Evolutionary conservation across 2,888 invertebrate species (phyloP).

Genomic region (Limnephilus lunatus): DNA sequence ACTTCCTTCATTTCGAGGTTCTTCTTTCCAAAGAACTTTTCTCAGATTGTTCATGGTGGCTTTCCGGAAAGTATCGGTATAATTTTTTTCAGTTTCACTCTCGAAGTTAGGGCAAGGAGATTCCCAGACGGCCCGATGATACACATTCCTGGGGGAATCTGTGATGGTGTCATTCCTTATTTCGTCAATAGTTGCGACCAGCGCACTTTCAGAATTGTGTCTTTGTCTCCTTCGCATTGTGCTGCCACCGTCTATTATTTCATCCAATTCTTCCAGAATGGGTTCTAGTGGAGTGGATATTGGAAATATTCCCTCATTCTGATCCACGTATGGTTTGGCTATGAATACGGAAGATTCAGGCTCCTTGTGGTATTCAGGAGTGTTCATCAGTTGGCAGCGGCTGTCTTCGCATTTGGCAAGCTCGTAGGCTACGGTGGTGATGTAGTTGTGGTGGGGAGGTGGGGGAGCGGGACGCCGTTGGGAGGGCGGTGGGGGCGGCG

Average conservation of each 20-base stretch:
- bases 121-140: slow-evolving; percentile 78
- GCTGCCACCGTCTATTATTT: slow-evolving; percentile 73
- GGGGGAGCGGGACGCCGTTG: slow-evolving; percentile 55
- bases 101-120: slow-evolving; percentile 69
- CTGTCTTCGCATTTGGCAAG: slow-evolving; percentile 73
- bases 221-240: slow-evolving; percentile 71
- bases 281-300: slow-evolving; percentile 74
- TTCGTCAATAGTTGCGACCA: slow-evolving; percentile 82
- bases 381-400: slow-evolving; percentile 57
- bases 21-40: slow-evolving; percentile 75
- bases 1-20: background rate
- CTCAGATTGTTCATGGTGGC: slow-evolving; percentile 70
- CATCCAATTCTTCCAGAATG: slow-evolving; percentile 79
- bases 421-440: slow-evolving; percentile 76
- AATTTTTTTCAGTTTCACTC: slow-evolving; percentile 25
- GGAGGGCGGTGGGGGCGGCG: slow-evolving; percentile 61
- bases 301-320: slow-evolving; percentile 76
- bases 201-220: slow-evolving; percentile 77
- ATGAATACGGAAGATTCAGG: slow-evolving; percentile 72
- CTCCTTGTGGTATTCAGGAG: slow-evolving; percentile 63
- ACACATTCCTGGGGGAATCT: slow-evolving; percentile 78
- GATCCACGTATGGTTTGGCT: slow-evolving; percentile 78
- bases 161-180: slow-evolving; percentile 78
- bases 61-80: slow-evolving; percentile 69
- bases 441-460: slow-evolving; percentile 72